These are phyloP conservation scores for Stylophora pistillata DNA, from an alignment of 64 coral and sea anemone genomes.

Conservation along the genomic window DNA sequence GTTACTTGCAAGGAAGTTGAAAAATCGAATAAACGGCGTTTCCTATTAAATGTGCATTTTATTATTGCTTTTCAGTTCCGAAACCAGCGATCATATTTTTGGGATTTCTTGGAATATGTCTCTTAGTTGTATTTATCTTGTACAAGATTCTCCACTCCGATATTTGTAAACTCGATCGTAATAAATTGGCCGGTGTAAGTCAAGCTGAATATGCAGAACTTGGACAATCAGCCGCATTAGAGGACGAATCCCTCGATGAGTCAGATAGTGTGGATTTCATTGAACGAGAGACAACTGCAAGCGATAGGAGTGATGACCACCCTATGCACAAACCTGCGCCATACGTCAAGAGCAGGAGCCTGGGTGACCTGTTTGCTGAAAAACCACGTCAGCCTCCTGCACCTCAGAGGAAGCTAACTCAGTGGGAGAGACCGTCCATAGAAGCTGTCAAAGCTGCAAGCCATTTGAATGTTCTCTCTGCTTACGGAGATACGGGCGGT, in stretches of 20 bases:
- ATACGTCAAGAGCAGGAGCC: conserved; percentile 11
- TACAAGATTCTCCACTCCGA: conserved; percentile 69
- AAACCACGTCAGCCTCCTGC: conserved; percentile 1
- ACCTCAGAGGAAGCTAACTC: conserved; percentile 5
- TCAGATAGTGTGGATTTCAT: conserved; percentile 15
- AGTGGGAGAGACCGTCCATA: neutral
- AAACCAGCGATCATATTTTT: conserved; percentile 59
- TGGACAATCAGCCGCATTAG: conserved; percentile 1
- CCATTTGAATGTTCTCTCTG: conserved; percentile 38
- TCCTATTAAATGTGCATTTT: neutral
- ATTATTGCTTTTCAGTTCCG: conserved; percentile 45
- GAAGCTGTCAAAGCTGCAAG: conserved; percentile 3
- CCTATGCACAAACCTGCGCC: neutral
- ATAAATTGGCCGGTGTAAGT: conserved; percentile 16
- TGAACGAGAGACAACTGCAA: neutral
- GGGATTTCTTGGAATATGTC: conserved; percentile 59
- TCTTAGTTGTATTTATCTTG: conserved; percentile 50
- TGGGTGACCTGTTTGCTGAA: conserved; percentile 14
- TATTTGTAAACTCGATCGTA: conserved; percentile 13
- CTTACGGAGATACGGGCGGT: conserved; percentile 45
- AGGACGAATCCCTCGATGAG: neutral
- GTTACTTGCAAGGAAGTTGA: too few relatives aligned
- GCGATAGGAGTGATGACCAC: neutral
- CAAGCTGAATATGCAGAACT: conserved; percentile 23
- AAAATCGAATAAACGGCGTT: neutral